These are phyloP conservation scores for Drosophila micromelanica DNA, from an alignment of 1,140 invertebrate genomes.

Conservation along the genomic window DNA sequence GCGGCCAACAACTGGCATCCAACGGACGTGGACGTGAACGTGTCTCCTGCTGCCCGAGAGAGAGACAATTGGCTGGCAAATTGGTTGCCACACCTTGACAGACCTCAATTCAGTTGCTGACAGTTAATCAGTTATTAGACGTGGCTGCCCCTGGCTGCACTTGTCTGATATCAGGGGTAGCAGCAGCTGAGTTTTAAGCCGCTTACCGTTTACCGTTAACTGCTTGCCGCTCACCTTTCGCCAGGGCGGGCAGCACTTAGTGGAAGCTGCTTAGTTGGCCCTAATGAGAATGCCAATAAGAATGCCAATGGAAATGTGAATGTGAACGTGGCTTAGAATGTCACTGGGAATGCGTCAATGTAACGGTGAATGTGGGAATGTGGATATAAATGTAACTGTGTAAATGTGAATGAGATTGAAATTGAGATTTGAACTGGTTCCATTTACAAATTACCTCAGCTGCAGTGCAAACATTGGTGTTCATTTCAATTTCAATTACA, in stretches of 20 bases:
- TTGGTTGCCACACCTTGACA: conserved; percentile 18
- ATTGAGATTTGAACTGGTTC: neutral
- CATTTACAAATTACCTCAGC: neutral
- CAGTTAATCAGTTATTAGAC: conserved; percentile 45
- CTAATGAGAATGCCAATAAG: conserved; percentile 28
- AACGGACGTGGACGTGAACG: neutral
- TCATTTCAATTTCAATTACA: conserved; percentile 61
- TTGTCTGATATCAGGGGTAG: conserved; percentile 2
- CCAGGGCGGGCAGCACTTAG: neutral
- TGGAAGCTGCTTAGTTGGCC: conserved; percentile 26
- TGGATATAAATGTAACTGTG: neutral
- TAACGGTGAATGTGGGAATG: neutral
- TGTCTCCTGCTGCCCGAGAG: neutral
- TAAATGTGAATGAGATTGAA: neutral
- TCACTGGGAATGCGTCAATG: neutral
- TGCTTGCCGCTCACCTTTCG: neutral
- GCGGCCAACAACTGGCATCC: conserved; percentile 14
- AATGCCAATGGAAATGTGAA: conserved; percentile 9
- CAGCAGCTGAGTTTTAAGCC: conserved; percentile 24
- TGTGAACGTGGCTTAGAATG: neutral
- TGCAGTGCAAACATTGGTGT: conserved; percentile 1
- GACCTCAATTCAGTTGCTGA: conserved; percentile 14
- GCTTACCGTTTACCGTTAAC: conserved; percentile 13
- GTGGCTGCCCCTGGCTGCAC: conserved; percentile 16
- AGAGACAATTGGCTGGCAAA: conserved; percentile 46